Conservation (phyloP, 2,888 invertebrate genomes). For the Drosophila rubida region DNA sequence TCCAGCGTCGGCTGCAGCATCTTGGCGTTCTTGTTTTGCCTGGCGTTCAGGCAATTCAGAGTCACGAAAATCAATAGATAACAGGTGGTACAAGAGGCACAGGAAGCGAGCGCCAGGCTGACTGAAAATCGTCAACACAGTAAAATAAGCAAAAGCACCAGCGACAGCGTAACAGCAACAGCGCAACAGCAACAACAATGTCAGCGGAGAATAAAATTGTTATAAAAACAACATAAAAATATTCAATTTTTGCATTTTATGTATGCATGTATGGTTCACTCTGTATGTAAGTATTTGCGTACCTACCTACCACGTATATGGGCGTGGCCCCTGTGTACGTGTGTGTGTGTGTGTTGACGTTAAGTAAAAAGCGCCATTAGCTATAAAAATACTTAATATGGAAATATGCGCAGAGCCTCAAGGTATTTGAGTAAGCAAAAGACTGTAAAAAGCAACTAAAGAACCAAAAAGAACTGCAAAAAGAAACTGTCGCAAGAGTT, state of each 20-base stretch:
- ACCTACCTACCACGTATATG: not conserved
- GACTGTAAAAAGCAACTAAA: constrained; percentile 35
- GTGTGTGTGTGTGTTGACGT: constrained; percentile 69
- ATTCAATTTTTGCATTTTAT: constrained; percentile 65
- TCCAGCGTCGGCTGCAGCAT: not conserved
- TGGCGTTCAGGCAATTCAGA: constrained; percentile 52
- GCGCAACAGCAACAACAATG: constrained; percentile 23
- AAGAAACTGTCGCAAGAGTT: constrained; percentile 71
- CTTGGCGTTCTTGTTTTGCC: constrained; percentile 19
- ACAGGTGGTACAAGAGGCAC: constrained; percentile 71
- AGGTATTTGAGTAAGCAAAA: constrained; percentile 61
- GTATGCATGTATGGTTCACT: constrained; percentile 4
- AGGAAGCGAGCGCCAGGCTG: constrained; percentile 46
- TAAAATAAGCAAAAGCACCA: constrained; percentile 30
- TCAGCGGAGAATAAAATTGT: constrained; percentile 69
- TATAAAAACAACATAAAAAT: constrained; percentile 76
- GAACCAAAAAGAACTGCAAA: constrained; percentile 33
- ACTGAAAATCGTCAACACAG: constrained; percentile 38
- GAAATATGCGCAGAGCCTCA: constrained; percentile 70
- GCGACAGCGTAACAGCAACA: constrained; percentile 18
- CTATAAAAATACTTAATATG: constrained; percentile 82
- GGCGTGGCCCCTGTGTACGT: constrained; percentile 60
- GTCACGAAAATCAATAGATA: constrained; percentile 77
- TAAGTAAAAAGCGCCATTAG: constrained; percentile 78
- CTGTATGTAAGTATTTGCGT: constrained; percentile 13